Evolutionary conservation across 2,797 vertebrate species (phyloP), one percentile per base, ranked within the genome.

Genomic region (Masticophis lateralis): DNA sequence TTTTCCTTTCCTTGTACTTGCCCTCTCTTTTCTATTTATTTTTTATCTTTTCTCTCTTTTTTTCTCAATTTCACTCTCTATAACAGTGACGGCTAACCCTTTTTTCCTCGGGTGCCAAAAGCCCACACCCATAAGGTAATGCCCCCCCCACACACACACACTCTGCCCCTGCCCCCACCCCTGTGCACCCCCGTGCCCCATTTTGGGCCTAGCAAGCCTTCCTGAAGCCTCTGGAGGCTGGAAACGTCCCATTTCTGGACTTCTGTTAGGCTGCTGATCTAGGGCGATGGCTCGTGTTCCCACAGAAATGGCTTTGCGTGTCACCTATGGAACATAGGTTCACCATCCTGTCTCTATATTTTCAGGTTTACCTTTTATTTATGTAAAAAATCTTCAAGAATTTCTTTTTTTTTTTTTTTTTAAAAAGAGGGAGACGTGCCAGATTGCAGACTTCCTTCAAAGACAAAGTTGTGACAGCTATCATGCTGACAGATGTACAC

Each of bases 401-500:
- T 2, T 2, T 9, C 18, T 74, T 9, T 20, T 18, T 74, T 18
- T 2, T 2, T 9, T 8, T 74, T 9, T 20, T 18, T 74, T 18
- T 51, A 51, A 51, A 51, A 83, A 74, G 56, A n/a, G 18, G 20
- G 28, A 51, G 14, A 14, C 22, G 59, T 63, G 60, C 56, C 28
- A 60, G 28, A 60, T 53, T 51, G 53, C 86, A 27, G 12, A 10
- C 74, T 32, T 90, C 0, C 27, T 90, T 0, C 0, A 9, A 32
- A 74, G 87, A 47, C 12, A 25, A 14, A 0, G 47, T 22, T 66
- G 90, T 0, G 0, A 61, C 25, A 93, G 86, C 92, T 87, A 8
- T 0, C 92, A 89, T 1, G 0, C 0, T 79, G 59, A 10, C 5
- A 3, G 53, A 0, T 53, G 88, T 60, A 88, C 32, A 91, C 87